These are phyloP conservation scores for Manacus vitellinus DNA, from an alignment of 2,113 vertebrate species.

Conservation along the genomic window DNA sequence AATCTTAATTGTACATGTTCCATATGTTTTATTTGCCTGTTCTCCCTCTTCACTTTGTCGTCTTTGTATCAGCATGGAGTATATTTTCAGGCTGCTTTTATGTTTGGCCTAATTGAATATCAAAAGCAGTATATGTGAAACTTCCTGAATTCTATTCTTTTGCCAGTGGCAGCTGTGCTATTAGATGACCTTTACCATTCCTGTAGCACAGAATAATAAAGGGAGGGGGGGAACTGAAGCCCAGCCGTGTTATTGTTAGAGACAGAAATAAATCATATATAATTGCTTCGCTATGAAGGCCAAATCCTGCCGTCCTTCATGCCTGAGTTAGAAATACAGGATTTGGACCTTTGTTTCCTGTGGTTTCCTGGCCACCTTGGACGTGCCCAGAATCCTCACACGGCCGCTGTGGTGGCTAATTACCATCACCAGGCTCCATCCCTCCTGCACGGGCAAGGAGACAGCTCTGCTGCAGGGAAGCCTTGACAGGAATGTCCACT, in stretches of 20 bases:
- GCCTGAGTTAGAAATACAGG: constrained; percentile 58
- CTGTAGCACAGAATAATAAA: constrained; percentile 51
- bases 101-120: constrained; percentile 45
- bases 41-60: constrained; percentile 29
- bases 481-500: background rate
- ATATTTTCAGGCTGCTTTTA: constrained; percentile 49
- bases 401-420: constrained; percentile 24
- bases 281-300: constrained; percentile 56
- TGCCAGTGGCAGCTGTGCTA: constrained; percentile 18
- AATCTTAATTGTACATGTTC: constrained; percentile 38
- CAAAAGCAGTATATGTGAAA: constrained; percentile 32
- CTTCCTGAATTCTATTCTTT: constrained; percentile 50
- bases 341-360: constrained; percentile 60
- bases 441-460: background rate
- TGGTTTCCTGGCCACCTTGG: constrained; percentile 45
- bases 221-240: constrained; percentile 21
- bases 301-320: constrained; percentile 63
- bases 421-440: background rate
- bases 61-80: constrained; percentile 49
- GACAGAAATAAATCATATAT: constrained; percentile 60
- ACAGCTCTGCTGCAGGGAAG: background rate
- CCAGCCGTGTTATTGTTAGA: constrained; percentile 60
- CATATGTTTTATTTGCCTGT: constrained; percentile 32
- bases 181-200: constrained; percentile 56
- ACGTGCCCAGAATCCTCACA: constrained; percentile 25